A percentile compares a stretch with the other conserved stretches of the same genome.
phyloP scores from a whole-genome alignment of 2,888 invertebrate species.

The Oligia strigilis region DNA sequence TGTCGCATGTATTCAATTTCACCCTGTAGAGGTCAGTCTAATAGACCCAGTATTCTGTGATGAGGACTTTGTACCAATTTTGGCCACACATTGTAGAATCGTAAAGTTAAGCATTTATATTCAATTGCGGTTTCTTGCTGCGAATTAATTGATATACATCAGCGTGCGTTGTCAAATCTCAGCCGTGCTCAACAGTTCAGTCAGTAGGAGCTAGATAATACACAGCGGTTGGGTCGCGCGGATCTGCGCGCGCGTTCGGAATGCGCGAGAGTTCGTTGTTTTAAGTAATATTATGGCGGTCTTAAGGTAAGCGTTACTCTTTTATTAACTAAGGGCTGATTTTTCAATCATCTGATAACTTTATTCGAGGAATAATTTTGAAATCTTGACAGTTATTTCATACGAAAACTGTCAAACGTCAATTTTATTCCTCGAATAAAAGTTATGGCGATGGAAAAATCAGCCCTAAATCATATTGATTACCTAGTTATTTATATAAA shows the following conservation, averaged over 20 bases:
- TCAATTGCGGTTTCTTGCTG: constrained; percentile 67
- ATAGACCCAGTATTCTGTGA: too few relatives aligned
- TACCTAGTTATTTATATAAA: too few relatives aligned
- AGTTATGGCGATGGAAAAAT: too few relatives aligned
- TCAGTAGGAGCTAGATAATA: constrained; percentile 73
- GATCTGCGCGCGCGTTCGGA: constrained; percentile 44
- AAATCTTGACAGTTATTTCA: too few relatives aligned
- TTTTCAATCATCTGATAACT: too few relatives aligned
- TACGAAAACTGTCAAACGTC: too few relatives aligned
- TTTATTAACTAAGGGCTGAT: neutral
- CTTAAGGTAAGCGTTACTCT: constrained; percentile 54
- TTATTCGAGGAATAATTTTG: too few relatives aligned
- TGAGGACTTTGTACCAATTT: neutral
- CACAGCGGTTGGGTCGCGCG: constrained; percentile 57
- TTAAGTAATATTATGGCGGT: constrained; percentile 57
- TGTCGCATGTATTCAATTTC: too few relatives aligned
- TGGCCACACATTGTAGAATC: neutral
- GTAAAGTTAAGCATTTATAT: constrained; percentile 27
- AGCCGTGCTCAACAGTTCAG: constrained; percentile 68
- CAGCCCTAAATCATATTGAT: too few relatives aligned
- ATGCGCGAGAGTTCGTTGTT: constrained; percentile 53
- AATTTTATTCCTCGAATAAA: too few relatives aligned
- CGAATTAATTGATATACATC: constrained; percentile 84
- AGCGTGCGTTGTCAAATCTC: constrained; percentile 76
- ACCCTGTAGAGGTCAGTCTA: too few relatives aligned